Evolutionary conservation across 2,113 vertebrate genomes (phyloP).

Genomic region (Columbina picui): DNA sequence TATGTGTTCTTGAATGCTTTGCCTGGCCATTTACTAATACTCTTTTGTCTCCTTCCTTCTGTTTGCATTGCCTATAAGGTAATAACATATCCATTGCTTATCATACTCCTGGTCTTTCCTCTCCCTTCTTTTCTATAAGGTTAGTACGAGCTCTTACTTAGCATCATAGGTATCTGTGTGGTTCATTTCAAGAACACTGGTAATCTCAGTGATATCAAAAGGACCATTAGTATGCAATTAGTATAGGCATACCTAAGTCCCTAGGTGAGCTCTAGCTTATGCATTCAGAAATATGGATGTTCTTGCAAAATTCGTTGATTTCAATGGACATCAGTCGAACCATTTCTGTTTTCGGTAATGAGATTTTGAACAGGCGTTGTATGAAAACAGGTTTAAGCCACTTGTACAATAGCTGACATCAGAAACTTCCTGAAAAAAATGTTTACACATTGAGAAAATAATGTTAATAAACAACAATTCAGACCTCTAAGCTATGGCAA

Average conservation of each 20-base stretch:
- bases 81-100: not conserved
- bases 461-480: not conserved
- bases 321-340: not conserved
- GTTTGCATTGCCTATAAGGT: not conserved
- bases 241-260: not conserved
- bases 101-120: not conserved
- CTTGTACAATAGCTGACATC: not conserved
- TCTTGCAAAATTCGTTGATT: not conserved
- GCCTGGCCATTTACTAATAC: not conserved
- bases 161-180: not conserved
- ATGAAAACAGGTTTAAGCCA: not conserved
- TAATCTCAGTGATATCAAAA: not conserved
- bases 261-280: not conserved
- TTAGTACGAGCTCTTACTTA: not conserved
- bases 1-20: not conserved
- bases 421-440: not conserved
- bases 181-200: not conserved
- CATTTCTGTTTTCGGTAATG: not conserved
- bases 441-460: not conserved
- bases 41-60: not conserved
- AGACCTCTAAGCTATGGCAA: not conserved
- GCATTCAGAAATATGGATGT: not conserved
- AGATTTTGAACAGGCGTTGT: not conserved
- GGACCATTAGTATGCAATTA: not conserved
- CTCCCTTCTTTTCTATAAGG: not conserved